Conservation (phyloP, 1,140 invertebrate genomes). For the Drosophila trapezifrons region DNA sequence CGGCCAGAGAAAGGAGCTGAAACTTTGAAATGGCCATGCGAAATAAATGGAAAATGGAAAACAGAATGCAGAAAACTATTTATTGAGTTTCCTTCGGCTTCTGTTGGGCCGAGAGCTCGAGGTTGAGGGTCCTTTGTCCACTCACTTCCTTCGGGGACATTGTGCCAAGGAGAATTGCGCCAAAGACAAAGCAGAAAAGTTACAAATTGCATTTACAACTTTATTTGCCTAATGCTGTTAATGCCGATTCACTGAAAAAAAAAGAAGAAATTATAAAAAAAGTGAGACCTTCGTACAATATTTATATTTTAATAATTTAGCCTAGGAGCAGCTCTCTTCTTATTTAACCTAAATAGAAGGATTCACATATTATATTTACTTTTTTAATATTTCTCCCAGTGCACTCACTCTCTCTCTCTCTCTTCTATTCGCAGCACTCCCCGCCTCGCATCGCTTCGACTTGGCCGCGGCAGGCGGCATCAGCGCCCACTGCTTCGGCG, state of each 20-base stretch:
- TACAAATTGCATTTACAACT: slow-evolving; percentile 78
- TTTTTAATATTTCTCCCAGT: not conserved
- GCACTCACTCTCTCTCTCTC: not conserved
- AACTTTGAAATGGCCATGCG: slow-evolving; percentile 49
- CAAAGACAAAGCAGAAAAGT: slow-evolving; percentile 72
- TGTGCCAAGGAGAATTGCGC: slow-evolving; percentile 52
- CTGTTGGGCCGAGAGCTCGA: slow-evolving; percentile 26
- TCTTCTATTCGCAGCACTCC: slow-evolving; percentile 83
- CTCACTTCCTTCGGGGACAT: slow-evolving; percentile 47
- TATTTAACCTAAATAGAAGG: too few relatives aligned
- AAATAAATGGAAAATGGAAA: slow-evolving; percentile 64
- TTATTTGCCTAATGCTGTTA: slow-evolving; percentile 76
- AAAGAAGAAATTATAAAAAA: slow-evolving; percentile 11
- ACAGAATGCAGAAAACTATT: slow-evolving; percentile 71
- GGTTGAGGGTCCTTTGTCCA: slow-evolving; percentile 47
- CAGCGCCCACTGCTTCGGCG: slow-evolving; percentile 87
- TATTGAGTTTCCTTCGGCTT: slow-evolving; percentile 66
- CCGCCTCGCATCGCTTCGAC: slow-evolving; percentile 85
- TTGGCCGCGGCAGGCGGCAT: slow-evolving; percentile 85
- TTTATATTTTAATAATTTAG: not conserved
- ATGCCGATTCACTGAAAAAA: slow-evolving; percentile 16
- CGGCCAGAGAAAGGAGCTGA: slow-evolving; percentile 20
- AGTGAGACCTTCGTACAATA: not conserved
- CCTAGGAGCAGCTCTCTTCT: too few relatives aligned
- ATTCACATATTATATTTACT: not conserved